These are phyloP conservation scores for Epinephelus cyanopodus DNA, from an alignment of 2,113 vertebrate species.

Conservation along the genomic window DNA sequence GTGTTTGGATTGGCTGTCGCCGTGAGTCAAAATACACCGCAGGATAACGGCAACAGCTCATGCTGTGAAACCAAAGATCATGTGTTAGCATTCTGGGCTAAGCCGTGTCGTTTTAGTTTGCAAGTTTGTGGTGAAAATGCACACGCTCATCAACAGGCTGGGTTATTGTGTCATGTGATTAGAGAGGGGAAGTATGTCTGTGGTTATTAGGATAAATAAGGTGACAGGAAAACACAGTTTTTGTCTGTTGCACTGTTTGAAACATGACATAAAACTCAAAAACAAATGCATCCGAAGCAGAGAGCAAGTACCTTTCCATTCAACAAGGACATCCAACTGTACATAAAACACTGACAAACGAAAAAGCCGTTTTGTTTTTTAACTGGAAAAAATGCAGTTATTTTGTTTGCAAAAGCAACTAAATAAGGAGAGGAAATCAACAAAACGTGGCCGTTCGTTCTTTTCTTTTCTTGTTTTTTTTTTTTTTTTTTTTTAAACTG, in stretches of 20 bases:
- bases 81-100: neutral
- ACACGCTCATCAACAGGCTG: neutral
- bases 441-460: neutral
- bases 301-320: slow-evolving; percentile 22
- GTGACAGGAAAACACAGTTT: slow-evolving; percentile 20
- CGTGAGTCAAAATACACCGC: neutral
- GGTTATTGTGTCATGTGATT: neutral
- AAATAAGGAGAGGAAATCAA: neutral
- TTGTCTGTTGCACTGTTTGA: neutral
- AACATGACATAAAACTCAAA: slow-evolving; percentile 1
- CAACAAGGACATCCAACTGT: slow-evolving; percentile 7
- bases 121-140: neutral
- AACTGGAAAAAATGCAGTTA: slow-evolving; percentile 20
- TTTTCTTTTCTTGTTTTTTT: neutral
- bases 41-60: neutral
- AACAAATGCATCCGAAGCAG: neutral
- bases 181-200: neutral
- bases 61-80: neutral
- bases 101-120: neutral
- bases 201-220: neutral
- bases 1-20: neutral
- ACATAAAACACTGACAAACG: slow-evolving; percentile 22
- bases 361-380: neutral
- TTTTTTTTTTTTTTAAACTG: neutral
- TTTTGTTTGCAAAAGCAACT: slow-evolving; percentile 1